These are phyloP conservation scores for Palythoa heliodiscus DNA, from an alignment of 92 coral and sea anemone species.

Conservation along the genomic window DNA sequence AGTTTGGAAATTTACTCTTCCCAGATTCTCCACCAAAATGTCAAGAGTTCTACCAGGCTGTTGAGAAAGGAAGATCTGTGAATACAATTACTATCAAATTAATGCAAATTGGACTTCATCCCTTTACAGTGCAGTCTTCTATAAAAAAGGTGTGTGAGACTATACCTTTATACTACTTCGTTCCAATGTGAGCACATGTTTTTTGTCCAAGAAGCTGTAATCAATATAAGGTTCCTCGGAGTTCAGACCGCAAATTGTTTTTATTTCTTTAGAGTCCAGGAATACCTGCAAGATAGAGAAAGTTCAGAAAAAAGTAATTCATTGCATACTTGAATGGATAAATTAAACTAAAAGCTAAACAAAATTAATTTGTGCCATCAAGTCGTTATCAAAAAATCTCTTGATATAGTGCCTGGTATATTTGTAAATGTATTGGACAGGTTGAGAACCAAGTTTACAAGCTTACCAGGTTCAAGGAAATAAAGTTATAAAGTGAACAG, in stretches of 20 bases:
- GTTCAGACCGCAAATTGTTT: conserved; percentile 52
- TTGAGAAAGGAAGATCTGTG: not conserved
- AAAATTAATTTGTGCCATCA: too few species aligned
- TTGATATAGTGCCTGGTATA: too few species aligned
- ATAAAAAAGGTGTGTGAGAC: not conserved
- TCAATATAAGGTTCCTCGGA: conserved; percentile 38
- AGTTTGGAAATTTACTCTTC: conserved; percentile 76
- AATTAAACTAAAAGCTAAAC: too few species aligned
- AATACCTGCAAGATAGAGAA: conserved; percentile 35
- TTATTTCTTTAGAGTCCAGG: conserved; percentile 45
- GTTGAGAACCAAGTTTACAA: too few species aligned
- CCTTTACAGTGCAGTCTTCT: not conserved
- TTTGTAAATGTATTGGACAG: too few species aligned
- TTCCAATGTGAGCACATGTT: conserved; percentile 24
- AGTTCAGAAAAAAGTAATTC: not conserved
- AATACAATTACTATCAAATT: not conserved
- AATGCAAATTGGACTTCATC: not conserved
- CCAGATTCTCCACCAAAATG: conserved; percentile 95
- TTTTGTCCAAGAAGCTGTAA: conserved; percentile 38
- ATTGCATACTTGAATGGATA: too few species aligned
- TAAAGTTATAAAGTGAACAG: too few species aligned
- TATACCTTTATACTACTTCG: not conserved
- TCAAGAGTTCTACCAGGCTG: conserved; percentile 60
- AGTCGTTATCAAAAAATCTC: too few species aligned
- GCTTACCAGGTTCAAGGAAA: too few species aligned